Evolutionary conservation across 2,888 invertebrate species (phyloP), one percentile per base, ranked within the genome.

Genomic region (Latrodectus elegans): DNA sequence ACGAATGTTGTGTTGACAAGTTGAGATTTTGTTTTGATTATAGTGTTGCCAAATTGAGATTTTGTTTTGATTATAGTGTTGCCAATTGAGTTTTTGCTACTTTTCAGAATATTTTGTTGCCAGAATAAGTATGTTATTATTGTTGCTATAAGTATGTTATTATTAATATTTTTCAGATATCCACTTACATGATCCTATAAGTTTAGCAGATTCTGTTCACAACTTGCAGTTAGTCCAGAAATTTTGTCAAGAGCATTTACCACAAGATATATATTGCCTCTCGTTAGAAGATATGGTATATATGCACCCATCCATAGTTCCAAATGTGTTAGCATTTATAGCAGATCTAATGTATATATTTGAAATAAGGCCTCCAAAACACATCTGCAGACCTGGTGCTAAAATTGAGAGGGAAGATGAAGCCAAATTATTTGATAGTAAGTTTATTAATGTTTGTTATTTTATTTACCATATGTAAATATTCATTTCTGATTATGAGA

Each of bases 271-370:
- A 92, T 97, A 97, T 94, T 97, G 97, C 93, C 95, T 98, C 94
- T 95, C 95, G 93, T 96, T 97, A n/a, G 98, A 98, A 92, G 98
- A 99, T 92, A 95, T 98, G 90, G 96, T 97, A 65, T 98, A 97
- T 92, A 96, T 97, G 95, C 94, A 97, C 92, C 96, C 96, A 91
- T 96, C 97, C 90, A 96, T 97, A 96, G 95, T 96, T 88, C 95
- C 96, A 92, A 98, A 98, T 93, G 93, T 98, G 92, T 94, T 97
- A 91, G 96, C 96, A 85, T 95, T 98, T 93, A 94, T 98, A 90
- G 97, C 98, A 87, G 98, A 99, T 93, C 94, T 99, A 91, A 98
- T 98, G 93, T 97, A 97, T 93, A 94, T 96, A 91, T 94, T 98
- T 92, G 98, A 98, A 94, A 96, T 98, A 90, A 96, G 97, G 93